Conservation (phyloP, 2,797 vertebrate genomes). For the Ptychobarbus kaznakovi region DNA sequence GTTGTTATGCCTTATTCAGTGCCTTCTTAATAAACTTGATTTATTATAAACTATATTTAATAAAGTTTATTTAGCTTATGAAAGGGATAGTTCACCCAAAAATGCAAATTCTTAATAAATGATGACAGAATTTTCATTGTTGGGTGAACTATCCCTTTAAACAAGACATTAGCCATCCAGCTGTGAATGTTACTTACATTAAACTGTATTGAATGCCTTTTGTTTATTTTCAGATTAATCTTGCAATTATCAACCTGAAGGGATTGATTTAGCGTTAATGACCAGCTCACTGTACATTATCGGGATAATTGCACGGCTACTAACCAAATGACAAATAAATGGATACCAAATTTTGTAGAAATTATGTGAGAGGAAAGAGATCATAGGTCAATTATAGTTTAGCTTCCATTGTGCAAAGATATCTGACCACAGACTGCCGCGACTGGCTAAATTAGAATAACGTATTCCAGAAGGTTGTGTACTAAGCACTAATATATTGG, state of each 20-base stretch:
- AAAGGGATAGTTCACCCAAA: no score
- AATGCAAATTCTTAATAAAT: not conserved
- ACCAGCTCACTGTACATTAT: not conserved
- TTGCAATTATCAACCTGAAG: not conserved
- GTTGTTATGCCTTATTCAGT: not conserved
- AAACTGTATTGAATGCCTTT: not conserved
- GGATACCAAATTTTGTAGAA: not conserved
- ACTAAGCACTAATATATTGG: constrained; percentile 43
- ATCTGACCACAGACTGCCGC: not conserved
- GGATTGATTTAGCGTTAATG: not conserved
- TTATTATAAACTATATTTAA: no score
- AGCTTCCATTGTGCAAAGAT: not conserved
- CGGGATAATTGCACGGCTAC: not conserved
- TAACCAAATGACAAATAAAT: constrained; percentile 2
- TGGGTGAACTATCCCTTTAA: not conserved
- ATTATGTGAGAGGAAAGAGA: not conserved
- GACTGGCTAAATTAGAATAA: constrained; percentile 11
- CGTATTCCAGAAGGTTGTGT: constrained; percentile 1
- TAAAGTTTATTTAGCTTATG: not conserved
- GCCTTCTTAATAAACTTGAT: not conserved
- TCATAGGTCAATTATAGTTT: not conserved
- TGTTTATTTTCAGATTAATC: not conserved
- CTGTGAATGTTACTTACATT: not conserved
- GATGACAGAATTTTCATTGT: not conserved
- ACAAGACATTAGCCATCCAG: not conserved